Base-by-base conservation (phyloP, 2,888 invertebrate species). In the Hipparchia semele region DNA sequence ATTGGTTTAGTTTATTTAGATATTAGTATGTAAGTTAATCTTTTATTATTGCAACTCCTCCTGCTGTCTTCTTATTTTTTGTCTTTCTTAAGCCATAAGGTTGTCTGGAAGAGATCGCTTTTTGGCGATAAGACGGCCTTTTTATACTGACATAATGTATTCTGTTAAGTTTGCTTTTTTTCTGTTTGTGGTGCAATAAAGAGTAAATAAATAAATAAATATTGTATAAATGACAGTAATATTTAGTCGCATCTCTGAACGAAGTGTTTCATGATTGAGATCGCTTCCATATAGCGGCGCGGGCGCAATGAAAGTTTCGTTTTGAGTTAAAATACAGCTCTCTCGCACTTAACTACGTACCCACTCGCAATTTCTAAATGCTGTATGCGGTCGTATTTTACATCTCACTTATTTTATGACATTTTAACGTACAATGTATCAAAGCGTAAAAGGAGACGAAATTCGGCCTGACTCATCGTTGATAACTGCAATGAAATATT, bases 301-400 rank as follows among this genome's bases (percentile, higher is more conserved):
- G 64, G 75, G 72, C 65, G 74, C 74, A 75, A 78, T 74, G 78
- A 78, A 78, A 78, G 78, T 72, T 76, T 68, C 64, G 67, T 64
- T 71, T 73, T 72, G 68, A 74, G 70, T 76, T 74, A 69, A 76
- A 77, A 75, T 71, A 75, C 76, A 72, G 71, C 78, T 78, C 77
- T 78, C 78, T 71, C 77, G 69, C 71, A 75, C 68, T 75, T 71
- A 68, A 75, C 64, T 64, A 39, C 39, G 39, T 39, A 53, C 69
- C 70, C 54, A 39, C 69, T 61, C 62, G 68, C 60, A 74, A 64
- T 78, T 78, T 77, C 77, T 77, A 78, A 74, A 75, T 69, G 70
- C 69, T 70, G 71, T 73, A 68, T 69, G 70, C 73, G 67, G n/a
- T 67, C 58, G 45, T 67, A 67, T 67, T 67, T 58, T 46, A 66